phyloP scores from a whole-genome alignment of 2,113 vertebrate species.

The Corynorhinus townsendii region DNA sequence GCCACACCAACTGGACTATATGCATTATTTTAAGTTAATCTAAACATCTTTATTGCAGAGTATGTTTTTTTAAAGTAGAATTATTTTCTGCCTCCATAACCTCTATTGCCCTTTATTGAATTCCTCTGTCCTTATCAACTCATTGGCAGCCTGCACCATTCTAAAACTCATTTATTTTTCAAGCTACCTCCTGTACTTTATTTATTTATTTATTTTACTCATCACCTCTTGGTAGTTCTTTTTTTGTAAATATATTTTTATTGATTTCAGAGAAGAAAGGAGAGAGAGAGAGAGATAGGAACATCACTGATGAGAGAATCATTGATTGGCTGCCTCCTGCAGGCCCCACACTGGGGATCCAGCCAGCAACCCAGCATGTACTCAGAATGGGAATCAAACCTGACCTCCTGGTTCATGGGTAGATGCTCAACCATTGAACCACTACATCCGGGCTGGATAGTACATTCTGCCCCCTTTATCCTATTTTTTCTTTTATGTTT shows the following conservation, averaged over 20 bases:
- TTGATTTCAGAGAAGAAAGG: no score
- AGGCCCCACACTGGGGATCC: no score
- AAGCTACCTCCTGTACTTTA: background rate
- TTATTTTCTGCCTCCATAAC: background rate
- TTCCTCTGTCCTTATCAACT: background rate
- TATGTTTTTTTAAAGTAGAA: background rate
- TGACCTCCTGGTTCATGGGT: no score
- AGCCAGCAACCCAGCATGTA: no score
- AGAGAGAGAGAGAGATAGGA: no score
- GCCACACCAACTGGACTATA: no score
- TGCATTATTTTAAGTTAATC: background rate
- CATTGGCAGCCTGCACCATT: background rate
- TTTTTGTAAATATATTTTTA: no score
- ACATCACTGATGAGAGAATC: no score
- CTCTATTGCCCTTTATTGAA: background rate
- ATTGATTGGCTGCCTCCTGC: no score
- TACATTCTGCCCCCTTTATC: background rate
- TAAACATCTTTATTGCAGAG: background rate
- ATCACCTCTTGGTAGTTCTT: background rate
- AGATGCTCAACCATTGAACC: no score
- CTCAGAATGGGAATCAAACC: no score
- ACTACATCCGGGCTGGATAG: rapidly evolving
- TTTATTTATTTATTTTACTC: background rate
- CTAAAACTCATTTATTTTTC: background rate
- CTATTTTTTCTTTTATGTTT: background rate